Conservation (phyloP, 2,113 vertebrate species). For the Elaphurus davidianus region DNA sequence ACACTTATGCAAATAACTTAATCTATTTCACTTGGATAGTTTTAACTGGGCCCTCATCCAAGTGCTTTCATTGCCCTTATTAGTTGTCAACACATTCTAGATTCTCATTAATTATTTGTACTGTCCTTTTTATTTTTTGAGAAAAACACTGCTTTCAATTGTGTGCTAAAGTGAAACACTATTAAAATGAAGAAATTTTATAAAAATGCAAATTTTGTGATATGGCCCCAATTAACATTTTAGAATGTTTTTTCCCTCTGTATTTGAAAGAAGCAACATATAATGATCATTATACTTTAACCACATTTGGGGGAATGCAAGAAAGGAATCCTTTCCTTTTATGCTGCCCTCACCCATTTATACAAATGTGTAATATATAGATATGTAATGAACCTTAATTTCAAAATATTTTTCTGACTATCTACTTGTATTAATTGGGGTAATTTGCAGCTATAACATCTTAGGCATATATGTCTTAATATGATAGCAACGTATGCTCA, state of each 20-base stretch:
- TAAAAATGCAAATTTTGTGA: not conserved
- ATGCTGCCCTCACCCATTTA: not conserved
- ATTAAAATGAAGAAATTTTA: not conserved
- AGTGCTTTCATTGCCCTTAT: constrained; percentile 46
- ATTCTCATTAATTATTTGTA: constrained; percentile 33
- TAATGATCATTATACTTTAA: not conserved
- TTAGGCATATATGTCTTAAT: not conserved
- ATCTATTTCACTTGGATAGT: not conserved
- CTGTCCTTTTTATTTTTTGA: constrained; percentile 24
- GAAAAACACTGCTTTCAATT: not conserved
- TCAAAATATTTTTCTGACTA: not conserved
- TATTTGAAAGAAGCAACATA: not conserved
- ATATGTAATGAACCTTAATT: not conserved
- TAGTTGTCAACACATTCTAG: constrained; percentile 18
- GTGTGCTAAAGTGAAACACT: not conserved
- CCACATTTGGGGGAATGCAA: not conserved
- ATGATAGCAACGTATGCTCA: not conserved
- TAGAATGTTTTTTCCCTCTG: not conserved
- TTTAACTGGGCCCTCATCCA: constrained; percentile 18
- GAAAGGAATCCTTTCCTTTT: not conserved
- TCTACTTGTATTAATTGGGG: not conserved
- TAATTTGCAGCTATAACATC: not conserved
- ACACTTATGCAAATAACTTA: not conserved
- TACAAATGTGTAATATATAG: not conserved
- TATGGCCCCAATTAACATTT: not conserved